Evolutionary conservation across 2,113 vertebrate species (phyloP).

Genomic region (Ictalurus punctatus): DNA sequence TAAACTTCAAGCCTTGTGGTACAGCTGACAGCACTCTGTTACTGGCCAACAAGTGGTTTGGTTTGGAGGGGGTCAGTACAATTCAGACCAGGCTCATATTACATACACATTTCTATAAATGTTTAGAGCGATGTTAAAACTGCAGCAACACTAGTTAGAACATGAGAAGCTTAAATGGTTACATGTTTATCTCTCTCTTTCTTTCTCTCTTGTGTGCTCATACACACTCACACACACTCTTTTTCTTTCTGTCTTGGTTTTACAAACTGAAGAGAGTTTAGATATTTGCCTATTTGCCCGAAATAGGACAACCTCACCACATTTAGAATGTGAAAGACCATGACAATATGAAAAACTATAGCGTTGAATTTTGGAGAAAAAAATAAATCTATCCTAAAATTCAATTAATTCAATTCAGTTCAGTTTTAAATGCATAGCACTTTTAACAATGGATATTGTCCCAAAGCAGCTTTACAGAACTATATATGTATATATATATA

Average conservation of each 20-base stretch:
- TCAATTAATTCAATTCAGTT: too few relatives aligned
- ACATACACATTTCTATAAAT: conserved; percentile 67
- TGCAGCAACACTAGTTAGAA: conserved; percentile 54
- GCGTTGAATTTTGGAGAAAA: background rate
- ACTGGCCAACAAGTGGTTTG: conserved; percentile 58
- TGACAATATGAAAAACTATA: background rate
- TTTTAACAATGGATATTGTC: too few relatives aligned
- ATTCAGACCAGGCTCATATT: conserved; percentile 52
- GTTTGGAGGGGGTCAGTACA: conserved; percentile 35
- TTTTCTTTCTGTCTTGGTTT: background rate
- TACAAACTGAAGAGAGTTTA: background rate
- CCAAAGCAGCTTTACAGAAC: too few relatives aligned
- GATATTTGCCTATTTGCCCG: background rate
- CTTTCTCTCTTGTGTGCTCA: background rate
- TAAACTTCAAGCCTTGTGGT: conserved; percentile 79
- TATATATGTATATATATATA: too few relatives aligned
- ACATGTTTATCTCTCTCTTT: conserved; percentile 41
- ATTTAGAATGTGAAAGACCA: background rate
- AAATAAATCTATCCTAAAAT: background rate
- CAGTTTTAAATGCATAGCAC: too few relatives aligned
- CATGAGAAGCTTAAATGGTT: conserved; percentile 51
- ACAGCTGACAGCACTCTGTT: conserved; percentile 79
- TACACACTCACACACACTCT: background rate
- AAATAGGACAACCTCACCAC: background rate
- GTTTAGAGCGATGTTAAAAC: conserved; percentile 56